A percentile compares a stretch with the other conserved stretches of the same genome.
These are phyloP conservation scores for Zelleria hepariella DNA, from an alignment of 2,888 invertebrate genomes.

Conservation along the genomic window DNA sequence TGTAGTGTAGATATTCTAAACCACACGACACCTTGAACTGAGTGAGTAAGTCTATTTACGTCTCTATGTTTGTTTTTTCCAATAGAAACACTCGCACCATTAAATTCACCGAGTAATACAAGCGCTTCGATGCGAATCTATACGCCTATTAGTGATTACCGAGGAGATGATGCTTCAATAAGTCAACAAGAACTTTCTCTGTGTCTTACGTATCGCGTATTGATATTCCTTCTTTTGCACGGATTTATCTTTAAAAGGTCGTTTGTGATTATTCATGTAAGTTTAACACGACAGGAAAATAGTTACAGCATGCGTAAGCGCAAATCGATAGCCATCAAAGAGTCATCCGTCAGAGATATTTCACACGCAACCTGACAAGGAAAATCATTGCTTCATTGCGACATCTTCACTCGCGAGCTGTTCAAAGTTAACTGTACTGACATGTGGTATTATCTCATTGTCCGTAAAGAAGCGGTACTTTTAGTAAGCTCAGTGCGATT, in stretches of 20 bases:
- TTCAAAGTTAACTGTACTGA: background rate
- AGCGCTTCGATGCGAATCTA: too few species aligned
- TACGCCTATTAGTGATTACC: too few species aligned
- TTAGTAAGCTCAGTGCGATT: background rate
- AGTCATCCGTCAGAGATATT: background rate
- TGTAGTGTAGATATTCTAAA: too few species aligned
- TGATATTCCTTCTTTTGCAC: too few species aligned
- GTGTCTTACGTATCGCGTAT: background rate
- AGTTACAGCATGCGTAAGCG: background rate
- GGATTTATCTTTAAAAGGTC: background rate
- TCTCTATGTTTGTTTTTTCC: too few species aligned
- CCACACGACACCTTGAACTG: too few species aligned
- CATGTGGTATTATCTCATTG: background rate
- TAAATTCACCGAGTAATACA: too few species aligned
- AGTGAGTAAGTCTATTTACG: too few species aligned
- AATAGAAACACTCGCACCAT: too few species aligned
- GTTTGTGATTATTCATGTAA: background rate
- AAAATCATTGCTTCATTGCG: background rate
- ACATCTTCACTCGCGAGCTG: background rate
- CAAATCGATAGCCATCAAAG: background rate
- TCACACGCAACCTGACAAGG: background rate
- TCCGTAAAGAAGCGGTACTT: slow-evolving; percentile 6
- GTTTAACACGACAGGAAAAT: background rate
- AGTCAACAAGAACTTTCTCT: background rate
- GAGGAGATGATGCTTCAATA: background rate